A percentile compares a stretch with the other conserved stretches of the same genome.
Conservation (phyloP, 1,140 invertebrate genomes). For the Apis cerana region DNA sequence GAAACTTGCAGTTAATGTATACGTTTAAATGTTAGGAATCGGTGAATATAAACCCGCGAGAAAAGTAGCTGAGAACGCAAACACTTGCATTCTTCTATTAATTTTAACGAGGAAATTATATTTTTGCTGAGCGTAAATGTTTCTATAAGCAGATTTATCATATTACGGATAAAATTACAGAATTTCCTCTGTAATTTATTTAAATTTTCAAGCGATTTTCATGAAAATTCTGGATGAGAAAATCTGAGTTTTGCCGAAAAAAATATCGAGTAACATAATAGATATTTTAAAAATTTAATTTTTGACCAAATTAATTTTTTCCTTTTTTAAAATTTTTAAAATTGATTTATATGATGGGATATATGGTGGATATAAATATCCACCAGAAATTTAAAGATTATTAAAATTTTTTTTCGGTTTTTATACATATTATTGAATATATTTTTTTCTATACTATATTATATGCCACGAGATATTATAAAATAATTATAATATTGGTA, state of each 20-base stretch:
- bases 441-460: too few species aligned
- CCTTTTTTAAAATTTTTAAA: too few species aligned
- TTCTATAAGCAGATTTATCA: background rate
- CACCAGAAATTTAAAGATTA: too few species aligned
- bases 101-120: conserved; percentile 15
- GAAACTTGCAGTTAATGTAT: background rate
- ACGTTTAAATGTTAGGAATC: background rate
- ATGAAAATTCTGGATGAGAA: too few species aligned
- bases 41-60: background rate
- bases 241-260: background rate
- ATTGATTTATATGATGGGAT: too few species aligned
- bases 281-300: background rate
- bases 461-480: too few species aligned
- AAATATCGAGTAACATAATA: background rate
- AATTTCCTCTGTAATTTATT: background rate
- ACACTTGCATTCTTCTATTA: conserved; percentile 8
- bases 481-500: too few species aligned
- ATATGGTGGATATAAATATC: too few species aligned
- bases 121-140: background rate
- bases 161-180: too few species aligned
- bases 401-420: too few species aligned
- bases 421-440: too few species aligned
- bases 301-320: background rate
- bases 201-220: background rate
- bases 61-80: conserved; percentile 15